Percentiles rank a stretch among this genome's conserved stretches.
Evolutionary conservation across 2,797 vertebrate species (phyloP).

Genomic region (Neostethus bicornis): DNA sequence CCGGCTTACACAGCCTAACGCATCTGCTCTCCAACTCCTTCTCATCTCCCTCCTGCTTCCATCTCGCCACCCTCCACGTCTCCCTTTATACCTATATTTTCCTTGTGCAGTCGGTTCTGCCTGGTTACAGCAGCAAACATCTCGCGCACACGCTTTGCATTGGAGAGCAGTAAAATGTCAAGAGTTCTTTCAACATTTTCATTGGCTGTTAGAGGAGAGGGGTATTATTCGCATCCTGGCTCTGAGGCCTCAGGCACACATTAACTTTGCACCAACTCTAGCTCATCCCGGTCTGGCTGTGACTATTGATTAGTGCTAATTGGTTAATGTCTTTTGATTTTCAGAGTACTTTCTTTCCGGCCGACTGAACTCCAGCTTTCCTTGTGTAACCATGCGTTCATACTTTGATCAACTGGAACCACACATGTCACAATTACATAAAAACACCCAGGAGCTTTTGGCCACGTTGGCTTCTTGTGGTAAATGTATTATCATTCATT

Average conservation of each 20-base stretch:
- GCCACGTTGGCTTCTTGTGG: not conserved
- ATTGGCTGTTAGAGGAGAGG: conserved; percentile 59
- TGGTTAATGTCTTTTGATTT: conserved; percentile 78
- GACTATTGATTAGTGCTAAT: conserved; percentile 77
- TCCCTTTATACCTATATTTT: conserved; percentile 38
- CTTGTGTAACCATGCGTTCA: conserved; percentile 33
- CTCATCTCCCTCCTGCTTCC: conserved; percentile 6
- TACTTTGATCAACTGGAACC: conserved; percentile 26
- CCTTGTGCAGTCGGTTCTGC: conserved; percentile 62
- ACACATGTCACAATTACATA: conserved; percentile 10
- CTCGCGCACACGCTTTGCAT: conserved; percentile 44
- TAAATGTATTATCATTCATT: conserved; percentile 2
- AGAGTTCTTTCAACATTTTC: conserved; percentile 54
- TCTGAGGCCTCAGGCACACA: conserved; percentile 54
- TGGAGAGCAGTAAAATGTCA: conserved; percentile 59
- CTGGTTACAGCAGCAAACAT: conserved; percentile 62
- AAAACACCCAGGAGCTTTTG: conserved; percentile 1
- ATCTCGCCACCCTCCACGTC: conserved; percentile 24
- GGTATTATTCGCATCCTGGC: conserved; percentile 31
- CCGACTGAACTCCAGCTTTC: conserved; percentile 38
- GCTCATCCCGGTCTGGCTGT: conserved; percentile 44
- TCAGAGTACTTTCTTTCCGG: conserved; percentile 57
- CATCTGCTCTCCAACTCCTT: conserved; percentile 29
- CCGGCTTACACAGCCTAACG: conserved; percentile 58
- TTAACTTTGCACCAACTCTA: conserved; percentile 39